Base-by-base conservation (phyloP, 2,113 vertebrate species). In the Corythornis vintsioides region DNA sequence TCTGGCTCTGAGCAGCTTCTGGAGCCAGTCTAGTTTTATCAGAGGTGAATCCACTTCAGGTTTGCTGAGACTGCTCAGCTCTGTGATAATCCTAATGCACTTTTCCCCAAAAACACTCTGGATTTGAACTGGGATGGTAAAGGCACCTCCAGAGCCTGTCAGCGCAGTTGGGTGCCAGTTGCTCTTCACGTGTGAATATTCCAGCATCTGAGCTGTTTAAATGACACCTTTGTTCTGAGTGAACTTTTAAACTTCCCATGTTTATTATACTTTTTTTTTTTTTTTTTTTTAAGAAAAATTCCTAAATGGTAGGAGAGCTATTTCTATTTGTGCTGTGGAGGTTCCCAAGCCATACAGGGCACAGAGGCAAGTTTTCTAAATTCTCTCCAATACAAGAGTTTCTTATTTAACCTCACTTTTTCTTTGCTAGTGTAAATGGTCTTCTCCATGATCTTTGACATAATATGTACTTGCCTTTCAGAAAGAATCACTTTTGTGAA, bases 401-500 rank as follows among this genome's bases (percentile, higher is more conserved):
- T 92, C 56, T 83, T 33, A 33, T 33, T 33, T 33, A 33, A 57
- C 80, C 77, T 83, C 15, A 6, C 38, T 88, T 82, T 63, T 93
- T 82, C 52, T 85, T 89, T 73, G 38, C 42, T 25, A 33, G 57
- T 47, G 47, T 43, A 60, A 85, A 42, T 33, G 87, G 61, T 93
- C 70, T 85, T 94, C 89, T 74, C 59, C 3, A 29, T 95, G 72
- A 67, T 91, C 88, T 90, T 79, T 72, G 11, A 78, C 66, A 35
- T 87, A 83, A 65, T 91, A 91, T 82, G 93, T 94, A 71, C 95
- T 96, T 86, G 78, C 72, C 73, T 89, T 80, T 93, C 87, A 95
- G 93, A 95, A 97, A 94, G 89, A 96, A 96, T 97, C 82, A 74
- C 90, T 97, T 97, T 93, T 75, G 45, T 66, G 71, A 83, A 95